These are phyloP conservation scores for Arremon brunneinucha DNA, from an alignment of 2,797 vertebrate genomes.

Conservation along the genomic window DNA sequence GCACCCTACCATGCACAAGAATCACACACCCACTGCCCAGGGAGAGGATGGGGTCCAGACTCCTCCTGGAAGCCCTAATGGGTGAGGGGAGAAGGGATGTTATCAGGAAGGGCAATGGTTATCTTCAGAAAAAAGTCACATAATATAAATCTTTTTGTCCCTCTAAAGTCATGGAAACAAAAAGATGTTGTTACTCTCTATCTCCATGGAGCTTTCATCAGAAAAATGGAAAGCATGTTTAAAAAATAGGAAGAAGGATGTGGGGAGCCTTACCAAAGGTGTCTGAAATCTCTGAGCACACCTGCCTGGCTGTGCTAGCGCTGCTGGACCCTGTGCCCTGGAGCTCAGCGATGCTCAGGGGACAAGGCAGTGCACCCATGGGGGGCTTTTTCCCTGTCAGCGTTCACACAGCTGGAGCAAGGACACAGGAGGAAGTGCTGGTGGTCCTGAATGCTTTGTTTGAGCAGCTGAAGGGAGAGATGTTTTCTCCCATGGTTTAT, in stretches of 20 bases:
- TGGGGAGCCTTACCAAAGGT: neutral
- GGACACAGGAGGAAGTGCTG: neutral
- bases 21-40: accelerated
- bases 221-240: neutral
- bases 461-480: neutral
- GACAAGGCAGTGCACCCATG: accelerated
- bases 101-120: neutral
- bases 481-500: neutral
- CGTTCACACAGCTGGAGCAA: neutral
- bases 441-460: neutral
- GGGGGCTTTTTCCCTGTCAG: neutral
- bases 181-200: neutral
- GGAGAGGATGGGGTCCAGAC: neutral
- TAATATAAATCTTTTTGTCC: neutral
- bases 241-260: neutral
- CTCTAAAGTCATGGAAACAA: neutral
- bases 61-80: accelerated
- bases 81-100: neutral
- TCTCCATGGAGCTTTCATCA: neutral
- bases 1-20: neutral
- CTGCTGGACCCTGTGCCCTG: neutral
- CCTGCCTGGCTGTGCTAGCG: neutral
- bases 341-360: neutral
- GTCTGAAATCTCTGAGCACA: neutral
- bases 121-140: neutral